Base-by-base conservation (phyloP, 64 coral and sea anemone species). In the Pocillopora damicornis region DNA sequence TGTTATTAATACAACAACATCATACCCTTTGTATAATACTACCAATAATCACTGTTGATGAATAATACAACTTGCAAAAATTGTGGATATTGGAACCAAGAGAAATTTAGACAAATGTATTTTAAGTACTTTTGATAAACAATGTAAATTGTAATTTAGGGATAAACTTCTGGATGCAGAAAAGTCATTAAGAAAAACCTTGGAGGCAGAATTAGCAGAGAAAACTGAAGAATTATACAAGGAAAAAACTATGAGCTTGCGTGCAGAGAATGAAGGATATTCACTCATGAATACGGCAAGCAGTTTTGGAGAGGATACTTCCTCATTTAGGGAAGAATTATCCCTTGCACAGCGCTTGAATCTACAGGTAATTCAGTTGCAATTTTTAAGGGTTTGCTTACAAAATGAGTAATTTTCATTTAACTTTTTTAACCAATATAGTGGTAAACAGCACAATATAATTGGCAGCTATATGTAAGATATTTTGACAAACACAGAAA, bases 191-290 rank as follows among this genome's bases (percentile, higher is more conserved):
- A 58, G 90, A 14, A 75, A 91, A 51, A 61, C 79, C 15, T 63
- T 91, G 63, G 90, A 91, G 59, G 63, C 81, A 79, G 82, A 91
- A 60, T 80, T 91, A 87, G 79, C 90, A 37, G 83, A 91, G 2
- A 91, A 91, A 80, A 74, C 90, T 59, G 90, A 86, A 37, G 82
- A 79, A 58, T 61, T 91, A 13, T 87, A 82, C 64, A 86, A 81
- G 77, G 82, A 91, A 73, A 91, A 77, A 87, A 71, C 73, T 9
- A 73, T 20, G 15, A 74, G 51, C 36, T 35, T 72, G 25, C 83
- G 35, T 58, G 74, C 71, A 37, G 69, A 63, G 15, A 74, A 45
- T 83, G 88, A 73, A 57, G 69, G 90, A 86, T 91, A 91, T 60
- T 79, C 82, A 45, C 76, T 82, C 34, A 67, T 63, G 34, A 72